Conservation (phyloP, 2,888 invertebrate genomes). For the Nephrotoma flavescens region DNA sequence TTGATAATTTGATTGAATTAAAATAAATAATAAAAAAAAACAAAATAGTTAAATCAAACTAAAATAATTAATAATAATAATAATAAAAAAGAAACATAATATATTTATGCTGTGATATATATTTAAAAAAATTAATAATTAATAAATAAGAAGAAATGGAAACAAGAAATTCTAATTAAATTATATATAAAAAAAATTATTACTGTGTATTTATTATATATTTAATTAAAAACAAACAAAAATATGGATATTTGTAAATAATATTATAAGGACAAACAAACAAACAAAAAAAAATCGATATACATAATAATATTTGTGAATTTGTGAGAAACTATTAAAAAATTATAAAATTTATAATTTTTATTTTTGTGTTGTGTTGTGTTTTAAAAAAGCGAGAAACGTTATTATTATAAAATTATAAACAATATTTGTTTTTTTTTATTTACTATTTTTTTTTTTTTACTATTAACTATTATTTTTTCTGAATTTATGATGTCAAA, state of each 20-base stretch:
- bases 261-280: background rate
- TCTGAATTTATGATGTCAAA: background rate
- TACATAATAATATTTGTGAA: background rate
- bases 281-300: background rate
- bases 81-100: slow-evolving; percentile 2
- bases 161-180: background rate
- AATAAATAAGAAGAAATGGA: background rate
- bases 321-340: background rate
- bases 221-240: background rate
- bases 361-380: slow-evolving; percentile 11
- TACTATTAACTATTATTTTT: background rate
- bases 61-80: background rate
- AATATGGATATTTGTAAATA: background rate
- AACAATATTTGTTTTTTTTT: background rate
- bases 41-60: background rate
- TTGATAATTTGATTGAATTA: background rate
- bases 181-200: background rate
- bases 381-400: background rate
- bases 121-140: background rate
- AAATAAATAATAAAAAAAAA: background rate
- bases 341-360: slow-evolving; percentile 6
- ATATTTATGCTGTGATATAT: slow-evolving; percentile 3
- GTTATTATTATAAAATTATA: background rate
- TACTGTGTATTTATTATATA: background rate
- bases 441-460: background rate